Percentiles rank a stretch among this genome's conserved stretches.
Conservation (phyloP, 2,888 invertebrate species). For the Adelphocoris suturalis region DNA sequence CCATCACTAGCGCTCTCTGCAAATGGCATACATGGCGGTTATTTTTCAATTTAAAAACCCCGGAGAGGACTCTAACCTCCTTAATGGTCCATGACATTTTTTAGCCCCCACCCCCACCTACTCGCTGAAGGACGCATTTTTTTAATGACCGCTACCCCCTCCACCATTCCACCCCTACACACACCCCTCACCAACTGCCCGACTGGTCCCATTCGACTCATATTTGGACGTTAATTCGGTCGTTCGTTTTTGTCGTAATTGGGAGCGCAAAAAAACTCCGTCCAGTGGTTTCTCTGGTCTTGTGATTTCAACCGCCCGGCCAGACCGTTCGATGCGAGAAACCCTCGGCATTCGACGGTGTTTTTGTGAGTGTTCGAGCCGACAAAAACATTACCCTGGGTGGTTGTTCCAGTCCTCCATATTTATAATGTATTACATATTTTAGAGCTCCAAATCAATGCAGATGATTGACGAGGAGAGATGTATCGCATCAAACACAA, state of each 20-base stretch:
- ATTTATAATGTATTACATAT: too few relatives aligned
- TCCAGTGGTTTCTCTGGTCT: neutral
- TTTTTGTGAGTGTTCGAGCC: too few relatives aligned
- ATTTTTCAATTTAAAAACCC: conserved; percentile 61
- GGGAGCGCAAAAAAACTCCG: neutral
- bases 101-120: neutral
- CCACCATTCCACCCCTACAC: neutral
- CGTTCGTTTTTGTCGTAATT: conserved; percentile 35
- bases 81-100: conserved; percentile 56
- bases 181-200: too few relatives aligned
- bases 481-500: too few relatives aligned
- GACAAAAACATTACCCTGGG: too few relatives aligned
- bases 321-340: neutral
- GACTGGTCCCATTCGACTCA: neutral
- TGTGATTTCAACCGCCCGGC: neutral
- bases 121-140: neutral
- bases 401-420: too few relatives aligned
- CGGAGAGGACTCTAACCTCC: neutral
- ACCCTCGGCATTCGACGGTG: neutral
- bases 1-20: conserved; percentile 21
- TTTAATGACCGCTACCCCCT: neutral
- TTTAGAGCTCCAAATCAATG: too few relatives aligned
- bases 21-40: conserved; percentile 52
- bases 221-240: conserved; percentile 12
- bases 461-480: too few relatives aligned